These are phyloP conservation scores for Campylomormyrus numenius DNA, from an alignment of 2,113 vertebrate genomes.

Conservation along the genomic window DNA sequence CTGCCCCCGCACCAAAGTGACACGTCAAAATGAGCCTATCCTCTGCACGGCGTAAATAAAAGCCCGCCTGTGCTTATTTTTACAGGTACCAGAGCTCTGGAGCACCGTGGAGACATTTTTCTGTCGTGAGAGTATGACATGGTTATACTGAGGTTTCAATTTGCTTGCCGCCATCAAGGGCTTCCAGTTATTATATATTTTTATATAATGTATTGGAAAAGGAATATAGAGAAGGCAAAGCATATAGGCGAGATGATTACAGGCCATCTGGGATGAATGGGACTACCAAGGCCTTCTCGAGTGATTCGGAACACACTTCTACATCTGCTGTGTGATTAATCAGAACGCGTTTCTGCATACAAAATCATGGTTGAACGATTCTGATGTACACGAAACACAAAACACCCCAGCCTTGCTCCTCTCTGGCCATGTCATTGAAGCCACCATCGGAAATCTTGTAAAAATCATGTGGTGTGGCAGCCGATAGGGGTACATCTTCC, in stretches of 20 bases:
- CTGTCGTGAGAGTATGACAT: slow-evolving; percentile 55
- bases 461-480: background rate
- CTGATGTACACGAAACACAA: background rate
- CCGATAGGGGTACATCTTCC: background rate
- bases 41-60: background rate
- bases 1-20: background rate
- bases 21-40: background rate
- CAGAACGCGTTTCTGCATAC: slow-evolving; percentile 23
- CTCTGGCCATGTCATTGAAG: background rate
- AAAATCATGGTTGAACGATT: background rate
- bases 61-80: background rate
- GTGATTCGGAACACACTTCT: slow-evolving; percentile 45
- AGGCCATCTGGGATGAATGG: slow-evolving; percentile 44
- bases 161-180: slow-evolving; percentile 50
- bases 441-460: background rate
- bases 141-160: slow-evolving; percentile 57
- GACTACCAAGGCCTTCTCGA: slow-evolving; percentile 34
- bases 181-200: slow-evolving; percentile 48
- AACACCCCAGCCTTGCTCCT: background rate
- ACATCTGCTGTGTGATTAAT: slow-evolving; percentile 43
- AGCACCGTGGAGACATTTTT: slow-evolving; percentile 30
- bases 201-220: slow-evolving; percentile 51
- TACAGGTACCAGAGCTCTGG: background rate
- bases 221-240: slow-evolving; percentile 30
- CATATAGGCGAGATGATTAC: slow-evolving; percentile 48